These are phyloP conservation scores for Aricia artaxerxes DNA, from an alignment of 2,888 invertebrate genomes.

Conservation along the genomic window DNA sequence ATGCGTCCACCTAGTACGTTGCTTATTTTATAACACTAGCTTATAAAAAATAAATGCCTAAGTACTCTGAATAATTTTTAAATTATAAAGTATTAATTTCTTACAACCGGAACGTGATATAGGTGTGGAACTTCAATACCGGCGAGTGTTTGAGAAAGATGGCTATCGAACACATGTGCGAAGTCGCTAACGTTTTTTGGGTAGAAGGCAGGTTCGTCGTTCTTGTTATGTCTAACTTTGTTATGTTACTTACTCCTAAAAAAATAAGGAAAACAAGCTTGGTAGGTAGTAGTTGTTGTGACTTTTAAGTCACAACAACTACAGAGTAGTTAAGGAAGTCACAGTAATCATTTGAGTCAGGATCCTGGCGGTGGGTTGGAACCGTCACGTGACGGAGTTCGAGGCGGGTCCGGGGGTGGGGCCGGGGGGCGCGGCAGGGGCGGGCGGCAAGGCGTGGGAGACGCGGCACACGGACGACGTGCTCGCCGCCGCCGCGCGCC, in stretches of 20 bases:
- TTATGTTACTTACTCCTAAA: too few relatives aligned
- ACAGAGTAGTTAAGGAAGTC: not conserved
- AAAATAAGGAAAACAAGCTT: too few relatives aligned
- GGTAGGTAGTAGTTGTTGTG: not conserved
- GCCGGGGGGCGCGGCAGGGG: conserved; percentile 60
- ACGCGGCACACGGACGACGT: conserved; percentile 87
- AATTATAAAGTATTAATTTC: not conserved
- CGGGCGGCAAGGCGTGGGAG: conserved; percentile 85
- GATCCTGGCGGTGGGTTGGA: conserved; percentile 90
- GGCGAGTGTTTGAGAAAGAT: conserved; percentile 86
- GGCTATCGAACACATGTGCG: conserved; percentile 81
- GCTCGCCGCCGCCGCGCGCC: conserved; percentile 83
- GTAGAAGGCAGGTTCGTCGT: conserved; percentile 74
- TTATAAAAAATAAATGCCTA: too few relatives aligned
- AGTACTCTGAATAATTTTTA: too few relatives aligned
- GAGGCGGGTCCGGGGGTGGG: conserved; percentile 57
- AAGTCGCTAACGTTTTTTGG: conserved; percentile 81
- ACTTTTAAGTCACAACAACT: not conserved
- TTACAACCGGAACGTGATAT: not conserved
- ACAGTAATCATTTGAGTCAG: conserved; percentile 51
- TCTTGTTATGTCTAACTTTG: not conserved
- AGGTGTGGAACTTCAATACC: conserved; percentile 92
- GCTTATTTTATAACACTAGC: too few relatives aligned
- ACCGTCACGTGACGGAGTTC: conserved; percentile 85
- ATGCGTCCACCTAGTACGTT: too few relatives aligned